Percentiles rank a stretch among this genome's conserved stretches.
Evolutionary conservation across 2,113 vertebrate genomes (phyloP).

Genomic region (Cyprinodon tularosa): DNA sequence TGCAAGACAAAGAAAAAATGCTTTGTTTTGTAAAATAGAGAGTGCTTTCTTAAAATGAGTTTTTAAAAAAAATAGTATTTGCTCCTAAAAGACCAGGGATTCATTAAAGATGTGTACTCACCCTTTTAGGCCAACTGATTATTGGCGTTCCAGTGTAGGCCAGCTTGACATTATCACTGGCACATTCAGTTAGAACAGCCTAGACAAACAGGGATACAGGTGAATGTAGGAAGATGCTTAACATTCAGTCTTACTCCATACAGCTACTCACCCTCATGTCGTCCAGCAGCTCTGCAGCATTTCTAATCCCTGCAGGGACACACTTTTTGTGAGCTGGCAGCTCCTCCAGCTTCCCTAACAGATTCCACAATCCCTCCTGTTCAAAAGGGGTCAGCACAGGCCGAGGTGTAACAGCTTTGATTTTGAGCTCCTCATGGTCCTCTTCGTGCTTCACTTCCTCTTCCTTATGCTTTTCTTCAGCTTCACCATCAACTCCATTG

Average conservation of each 20-base stretch:
- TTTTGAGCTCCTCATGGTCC: slow-evolving; percentile 37
- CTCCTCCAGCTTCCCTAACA: slow-evolving; percentile 92
- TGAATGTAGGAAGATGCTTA: background rate
- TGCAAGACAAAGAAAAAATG: background rate
- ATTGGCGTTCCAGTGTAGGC: slow-evolving; percentile 95
- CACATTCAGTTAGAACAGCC: slow-evolving; percentile 87
- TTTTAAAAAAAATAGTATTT: too few relatives aligned
- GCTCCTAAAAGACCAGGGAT: too few relatives aligned
- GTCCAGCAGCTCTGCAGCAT: slow-evolving; percentile 87
- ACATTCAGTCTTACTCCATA: background rate
- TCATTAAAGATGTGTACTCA: slow-evolving; percentile 67
- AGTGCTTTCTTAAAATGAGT: too few relatives aligned
- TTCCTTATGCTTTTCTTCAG: slow-evolving; percentile 37
- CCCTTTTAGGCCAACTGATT: slow-evolving; percentile 95
- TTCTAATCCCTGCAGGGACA: slow-evolving; percentile 89
- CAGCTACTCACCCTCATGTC: slow-evolving; percentile 86
- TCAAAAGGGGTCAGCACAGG: slow-evolving; percentile 89
- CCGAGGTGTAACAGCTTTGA: slow-evolving; percentile 27
- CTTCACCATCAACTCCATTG: slow-evolving; percentile 59
- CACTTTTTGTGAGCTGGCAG: slow-evolving; percentile 94
- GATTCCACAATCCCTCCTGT: slow-evolving; percentile 91
- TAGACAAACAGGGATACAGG: slow-evolving; percentile 42
- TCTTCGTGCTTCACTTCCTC: slow-evolving; percentile 28
- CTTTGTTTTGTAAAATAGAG: background rate
- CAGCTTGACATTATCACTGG: slow-evolving; percentile 85